These are phyloP conservation scores for Pipistrellus pygmaeus DNA, from an alignment of 2,797 vertebrate genomes.

Conservation along the genomic window DNA sequence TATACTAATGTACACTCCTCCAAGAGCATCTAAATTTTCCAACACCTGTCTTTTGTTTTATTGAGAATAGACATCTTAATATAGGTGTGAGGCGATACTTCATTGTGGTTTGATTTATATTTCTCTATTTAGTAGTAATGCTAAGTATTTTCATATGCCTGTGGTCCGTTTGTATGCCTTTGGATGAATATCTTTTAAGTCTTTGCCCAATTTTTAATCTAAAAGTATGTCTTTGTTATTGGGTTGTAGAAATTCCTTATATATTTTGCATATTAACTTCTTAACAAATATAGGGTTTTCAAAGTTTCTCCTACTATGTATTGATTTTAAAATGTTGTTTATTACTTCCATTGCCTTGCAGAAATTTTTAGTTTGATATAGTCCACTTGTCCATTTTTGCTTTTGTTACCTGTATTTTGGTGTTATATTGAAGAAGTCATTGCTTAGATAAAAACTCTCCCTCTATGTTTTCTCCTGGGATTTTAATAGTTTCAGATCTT, in stretches of 20 bases:
- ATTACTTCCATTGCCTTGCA: neutral
- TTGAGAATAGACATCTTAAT: neutral
- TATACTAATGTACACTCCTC: neutral
- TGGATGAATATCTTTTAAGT: neutral
- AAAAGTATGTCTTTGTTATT: neutral
- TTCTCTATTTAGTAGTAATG: neutral
- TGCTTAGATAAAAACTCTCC: neutral
- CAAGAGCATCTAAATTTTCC: neutral
- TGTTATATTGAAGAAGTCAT: neutral
- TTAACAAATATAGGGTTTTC: neutral
- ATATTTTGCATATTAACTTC: neutral
- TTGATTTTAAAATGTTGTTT: neutral
- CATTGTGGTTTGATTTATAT: neutral
- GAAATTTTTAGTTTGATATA: neutral
- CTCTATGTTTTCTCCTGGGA: neutral
- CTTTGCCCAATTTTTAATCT: neutral
- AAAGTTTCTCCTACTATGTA: neutral
- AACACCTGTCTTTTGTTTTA: neutral
- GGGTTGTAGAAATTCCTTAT: neutral
- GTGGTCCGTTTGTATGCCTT: neutral
- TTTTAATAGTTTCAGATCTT: neutral
- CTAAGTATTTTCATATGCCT: neutral
- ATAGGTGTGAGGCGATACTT: neutral
- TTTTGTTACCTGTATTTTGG: neutral
- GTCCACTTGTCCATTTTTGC: neutral